Percentiles rank a stretch among this genome's conserved stretches.
Conservation (phyloP, 2,113 vertebrate genomes). For the Corydoras sp. region DNA sequence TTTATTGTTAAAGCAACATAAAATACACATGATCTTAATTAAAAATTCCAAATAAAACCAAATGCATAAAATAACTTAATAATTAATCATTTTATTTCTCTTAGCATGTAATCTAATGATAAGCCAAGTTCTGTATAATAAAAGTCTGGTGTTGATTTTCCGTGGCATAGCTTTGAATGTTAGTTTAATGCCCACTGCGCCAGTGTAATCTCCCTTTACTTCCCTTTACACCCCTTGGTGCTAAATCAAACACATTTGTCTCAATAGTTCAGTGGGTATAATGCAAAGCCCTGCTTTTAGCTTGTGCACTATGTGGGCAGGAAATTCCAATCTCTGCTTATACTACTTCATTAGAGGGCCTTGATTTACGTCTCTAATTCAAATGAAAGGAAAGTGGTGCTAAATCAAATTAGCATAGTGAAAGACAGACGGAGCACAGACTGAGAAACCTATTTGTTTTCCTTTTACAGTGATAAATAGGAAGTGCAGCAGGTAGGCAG, state of each 20-base stretch:
- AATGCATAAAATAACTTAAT: too few species aligned
- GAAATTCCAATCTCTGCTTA: slow-evolving; percentile 3
- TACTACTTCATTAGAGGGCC: slow-evolving; percentile 27
- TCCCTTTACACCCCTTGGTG: background rate
- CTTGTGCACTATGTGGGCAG: background rate
- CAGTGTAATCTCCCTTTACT: background rate
- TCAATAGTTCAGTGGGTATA: slow-evolving; percentile 6
- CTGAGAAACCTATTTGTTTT: background rate
- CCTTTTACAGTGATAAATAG: background rate
- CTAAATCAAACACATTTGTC: slow-evolving; percentile 5
- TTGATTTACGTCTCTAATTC: slow-evolving; percentile 32
- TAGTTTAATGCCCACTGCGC: background rate
- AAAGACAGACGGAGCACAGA: slow-evolving; percentile 4
- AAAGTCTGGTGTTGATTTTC: too few species aligned
- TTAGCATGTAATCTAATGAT: too few species aligned
- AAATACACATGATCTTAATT: too few species aligned
- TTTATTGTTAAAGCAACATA: too few species aligned
- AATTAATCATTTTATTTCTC: too few species aligned
- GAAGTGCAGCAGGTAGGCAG: background rate
- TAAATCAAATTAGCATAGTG: slow-evolving; percentile 39
- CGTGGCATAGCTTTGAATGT: too few species aligned
- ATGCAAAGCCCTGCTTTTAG: background rate
- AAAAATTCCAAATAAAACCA: too few species aligned
- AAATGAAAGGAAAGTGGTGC: slow-evolving; percentile 23
- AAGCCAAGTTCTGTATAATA: too few species aligned